Base-by-base conservation (phyloP, 1,140 invertebrate genomes). In the Lasaia peninsularis region DNA sequence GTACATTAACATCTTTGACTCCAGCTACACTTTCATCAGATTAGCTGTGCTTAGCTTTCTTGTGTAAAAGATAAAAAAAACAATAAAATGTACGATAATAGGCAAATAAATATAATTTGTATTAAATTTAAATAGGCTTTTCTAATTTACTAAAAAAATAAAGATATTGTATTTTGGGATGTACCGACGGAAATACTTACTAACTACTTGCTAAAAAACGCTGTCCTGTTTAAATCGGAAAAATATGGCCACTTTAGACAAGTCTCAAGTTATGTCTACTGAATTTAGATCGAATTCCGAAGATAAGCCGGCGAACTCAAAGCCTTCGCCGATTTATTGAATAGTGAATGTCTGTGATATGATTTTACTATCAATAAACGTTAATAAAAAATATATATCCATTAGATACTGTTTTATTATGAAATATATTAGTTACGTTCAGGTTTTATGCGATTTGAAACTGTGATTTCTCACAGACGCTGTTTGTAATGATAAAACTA, bases 281-380 rank as follows among this genome's bases (percentile, higher is more conserved):
- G 24, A 28, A 28, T 28, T 28, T 6, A 28, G 24, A 28, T 28
- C 2, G 24, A 28, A 28, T 28, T 28, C 24, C 24, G 24, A 28
- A 21, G 40, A 48, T 48, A 48, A 21, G 40, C 10, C 40, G 40
- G 40, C 40, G 20, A 21, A 10, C 16, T 48, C 40, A 48, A 48
- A 48, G 20, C 10, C 40, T 48, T 20, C n/a, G 18, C 16, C 11
- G 16, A 21, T 48, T 48, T 21, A 21, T 48, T 48, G 40, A 48
- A 20, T 20, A 21, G 18, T 48, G 18, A 48, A 48, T 48, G 20
- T 11, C 40, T 21, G 40, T 48, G 40, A 1, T 11, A 48, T 21
- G 16, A 48, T 21, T 48, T 48, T 21, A 48, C 40, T 48, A 18
- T 10, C 40, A 48, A 48, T 48, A 48, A 48, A 10, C 40, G 16